These are phyloP conservation scores for Cichladusa arquata DNA, from an alignment of 2,113 vertebrate genomes.

Conservation along the genomic window DNA sequence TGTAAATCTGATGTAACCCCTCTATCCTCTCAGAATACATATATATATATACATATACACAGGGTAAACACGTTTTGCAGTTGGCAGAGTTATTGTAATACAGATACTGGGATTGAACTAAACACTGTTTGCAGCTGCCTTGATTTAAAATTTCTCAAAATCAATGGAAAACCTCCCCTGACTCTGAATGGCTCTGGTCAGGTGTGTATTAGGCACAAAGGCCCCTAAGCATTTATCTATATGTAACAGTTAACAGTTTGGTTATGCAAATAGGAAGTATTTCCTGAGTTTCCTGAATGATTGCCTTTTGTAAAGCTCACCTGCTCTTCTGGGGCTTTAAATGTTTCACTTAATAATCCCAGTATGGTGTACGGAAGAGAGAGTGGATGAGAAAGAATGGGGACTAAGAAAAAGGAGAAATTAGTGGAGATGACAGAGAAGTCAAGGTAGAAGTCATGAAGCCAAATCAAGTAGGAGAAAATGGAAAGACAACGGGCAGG, in stretches of 20 bases:
- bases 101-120: neutral
- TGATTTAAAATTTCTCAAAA: neutral
- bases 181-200: neutral
- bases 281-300: neutral
- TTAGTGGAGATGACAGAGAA: neutral
- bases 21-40: neutral
- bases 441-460: neutral
- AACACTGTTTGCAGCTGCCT: neutral
- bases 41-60: accelerated
- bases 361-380: neutral
- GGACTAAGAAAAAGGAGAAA: neutral
- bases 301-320: neutral
- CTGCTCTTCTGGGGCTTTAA: neutral
- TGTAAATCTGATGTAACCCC: neutral
- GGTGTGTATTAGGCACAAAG: neutral
- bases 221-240: neutral
- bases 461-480: neutral
- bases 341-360: neutral
- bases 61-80: accelerated
- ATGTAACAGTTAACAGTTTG: neutral
- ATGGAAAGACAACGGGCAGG: neutral
- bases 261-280: neutral
- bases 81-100: neutral
- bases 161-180: neutral
- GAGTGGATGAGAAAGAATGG: neutral